Conservation (phyloP, 1,140 invertebrate genomes). For the Zaprionus nigranus region DNA sequence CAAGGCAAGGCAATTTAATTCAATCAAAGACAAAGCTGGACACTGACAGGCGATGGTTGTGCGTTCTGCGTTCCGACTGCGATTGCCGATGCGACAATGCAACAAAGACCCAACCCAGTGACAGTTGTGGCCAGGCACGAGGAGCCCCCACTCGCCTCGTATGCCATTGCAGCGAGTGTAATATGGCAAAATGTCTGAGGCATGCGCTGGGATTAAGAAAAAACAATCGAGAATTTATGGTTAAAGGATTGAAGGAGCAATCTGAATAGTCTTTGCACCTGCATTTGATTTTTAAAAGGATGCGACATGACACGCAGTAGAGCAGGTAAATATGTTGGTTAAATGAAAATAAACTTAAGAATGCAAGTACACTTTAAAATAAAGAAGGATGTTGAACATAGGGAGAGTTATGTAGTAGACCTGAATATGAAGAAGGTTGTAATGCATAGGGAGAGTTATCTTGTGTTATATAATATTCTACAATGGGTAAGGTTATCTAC, state of each 20-base stretch:
- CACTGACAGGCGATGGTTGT: slow-evolving; percentile 52
- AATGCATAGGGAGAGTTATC: too few species aligned
- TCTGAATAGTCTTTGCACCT: not conserved
- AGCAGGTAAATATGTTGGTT: not conserved
- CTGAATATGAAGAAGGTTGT: too few species aligned
- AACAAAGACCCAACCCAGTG: slow-evolving; percentile 24
- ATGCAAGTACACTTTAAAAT: too few species aligned
- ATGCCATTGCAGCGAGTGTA: not conserved
- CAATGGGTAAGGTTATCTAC: too few species aligned
- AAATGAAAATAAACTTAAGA: not conserved
- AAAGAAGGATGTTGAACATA: too few species aligned
- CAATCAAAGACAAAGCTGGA: slow-evolving; percentile 74
- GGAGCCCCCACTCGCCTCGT: slow-evolving; percentile 5
- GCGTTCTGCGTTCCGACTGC: slow-evolving; percentile 3
- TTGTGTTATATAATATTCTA: too few species aligned
- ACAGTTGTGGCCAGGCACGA: slow-evolving; percentile 23
- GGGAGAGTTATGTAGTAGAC: too few species aligned
- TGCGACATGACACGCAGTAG: not conserved
- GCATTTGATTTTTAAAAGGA: not conserved
- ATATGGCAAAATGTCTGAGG: slow-evolving; percentile 7
- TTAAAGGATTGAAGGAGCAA: not conserved
- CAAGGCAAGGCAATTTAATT: slow-evolving; percentile 67
- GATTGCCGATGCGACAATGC: slow-evolving; percentile 2
- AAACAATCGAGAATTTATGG: not conserved
- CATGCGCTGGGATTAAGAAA: slow-evolving; percentile 8